Evolutionary conservation across 2,888 invertebrate species (phyloP).

Genomic region (Tetragnatha montana): DNA sequence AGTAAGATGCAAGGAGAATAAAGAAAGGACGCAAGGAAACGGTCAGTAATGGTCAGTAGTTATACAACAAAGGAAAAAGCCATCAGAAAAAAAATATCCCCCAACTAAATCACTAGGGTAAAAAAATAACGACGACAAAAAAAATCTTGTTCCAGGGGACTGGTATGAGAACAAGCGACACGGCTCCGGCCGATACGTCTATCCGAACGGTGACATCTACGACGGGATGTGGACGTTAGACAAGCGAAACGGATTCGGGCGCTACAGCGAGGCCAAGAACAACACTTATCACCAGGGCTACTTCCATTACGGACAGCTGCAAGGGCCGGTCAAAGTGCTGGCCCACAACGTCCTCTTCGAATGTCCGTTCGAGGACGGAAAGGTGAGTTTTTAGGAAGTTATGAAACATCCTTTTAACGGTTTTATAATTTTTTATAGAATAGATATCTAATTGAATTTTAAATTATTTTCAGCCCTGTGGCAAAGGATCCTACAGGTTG

Average conservation of each 20-base stretch:
- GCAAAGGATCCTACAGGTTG: conserved; percentile 17
- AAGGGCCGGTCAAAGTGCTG: conserved; percentile 17
- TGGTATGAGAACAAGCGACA: conserved; percentile 59
- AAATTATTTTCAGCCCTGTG: conserved; percentile 29
- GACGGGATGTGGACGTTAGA: conserved; percentile 59
- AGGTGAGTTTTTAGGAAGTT: conserved; percentile 19
- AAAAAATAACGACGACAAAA: neutral
- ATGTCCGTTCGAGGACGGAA: conserved; percentile 34
- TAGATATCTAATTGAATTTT: no score
- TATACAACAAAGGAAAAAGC: neutral
- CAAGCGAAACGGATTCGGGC: conserved; percentile 39
- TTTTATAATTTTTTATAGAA: no score
- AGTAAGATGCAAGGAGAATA: no score
- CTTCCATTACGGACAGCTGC: conserved; percentile 28
- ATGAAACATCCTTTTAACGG: no score
- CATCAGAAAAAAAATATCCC: neutral
- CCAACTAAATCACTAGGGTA: neutral
- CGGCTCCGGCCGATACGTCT: conserved; percentile 52
- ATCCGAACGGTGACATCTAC: conserved; percentile 56
- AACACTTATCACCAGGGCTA: conserved; percentile 30
- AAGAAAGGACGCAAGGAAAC: neutral
- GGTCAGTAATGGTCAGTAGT: no score
- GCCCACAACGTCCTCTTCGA: conserved; percentile 33
- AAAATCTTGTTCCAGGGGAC: conserved; percentile 22
- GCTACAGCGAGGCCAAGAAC: conserved; percentile 16